Conservation (phyloP, 2,797 vertebrate species). For the Melanotaenia maccullochi region DNA sequence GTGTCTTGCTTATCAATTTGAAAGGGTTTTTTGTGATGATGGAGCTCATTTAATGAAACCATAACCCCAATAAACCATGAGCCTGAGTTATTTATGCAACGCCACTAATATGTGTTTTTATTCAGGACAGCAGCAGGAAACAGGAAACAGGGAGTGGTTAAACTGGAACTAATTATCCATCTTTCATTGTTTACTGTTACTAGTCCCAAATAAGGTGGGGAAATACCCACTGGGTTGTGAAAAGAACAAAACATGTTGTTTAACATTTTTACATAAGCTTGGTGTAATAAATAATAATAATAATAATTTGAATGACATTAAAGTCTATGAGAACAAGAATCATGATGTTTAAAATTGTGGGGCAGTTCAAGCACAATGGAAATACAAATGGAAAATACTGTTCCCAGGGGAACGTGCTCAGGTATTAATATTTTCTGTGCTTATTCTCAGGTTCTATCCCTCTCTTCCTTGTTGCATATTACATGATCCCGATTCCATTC, state of each 20-base stretch:
- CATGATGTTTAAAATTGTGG: not conserved
- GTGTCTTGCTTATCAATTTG: constrained; percentile 45
- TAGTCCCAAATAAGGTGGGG: not conserved
- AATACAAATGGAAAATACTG: not conserved
- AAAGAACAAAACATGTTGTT: constrained; percentile 16
- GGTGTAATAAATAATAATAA: not conserved
- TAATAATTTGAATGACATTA: not conserved
- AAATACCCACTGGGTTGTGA: constrained; percentile 5
- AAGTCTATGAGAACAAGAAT: not conserved
- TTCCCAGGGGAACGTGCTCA: not conserved
- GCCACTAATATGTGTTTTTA: constrained; percentile 12
- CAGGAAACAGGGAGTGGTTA: constrained; percentile 9
- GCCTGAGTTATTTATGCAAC: constrained; percentile 9
- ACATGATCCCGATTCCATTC: not conserved
- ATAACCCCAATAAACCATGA: constrained; percentile 33
- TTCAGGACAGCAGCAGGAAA: constrained; percentile 6
- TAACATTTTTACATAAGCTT: constrained; percentile 6
- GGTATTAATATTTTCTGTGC: too few relatives aligned
- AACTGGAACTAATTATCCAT: not conserved
- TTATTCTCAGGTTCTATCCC: not conserved
- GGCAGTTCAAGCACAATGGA: not conserved
- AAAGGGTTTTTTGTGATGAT: constrained; percentile 28
- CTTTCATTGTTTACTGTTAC: too few relatives aligned
- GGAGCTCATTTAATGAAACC: constrained; percentile 43
- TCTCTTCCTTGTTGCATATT: not conserved